These are phyloP conservation scores for Tolmerus cingulatus DNA, from an alignment of 2,888 invertebrate species.

Conservation along the genomic window DNA sequence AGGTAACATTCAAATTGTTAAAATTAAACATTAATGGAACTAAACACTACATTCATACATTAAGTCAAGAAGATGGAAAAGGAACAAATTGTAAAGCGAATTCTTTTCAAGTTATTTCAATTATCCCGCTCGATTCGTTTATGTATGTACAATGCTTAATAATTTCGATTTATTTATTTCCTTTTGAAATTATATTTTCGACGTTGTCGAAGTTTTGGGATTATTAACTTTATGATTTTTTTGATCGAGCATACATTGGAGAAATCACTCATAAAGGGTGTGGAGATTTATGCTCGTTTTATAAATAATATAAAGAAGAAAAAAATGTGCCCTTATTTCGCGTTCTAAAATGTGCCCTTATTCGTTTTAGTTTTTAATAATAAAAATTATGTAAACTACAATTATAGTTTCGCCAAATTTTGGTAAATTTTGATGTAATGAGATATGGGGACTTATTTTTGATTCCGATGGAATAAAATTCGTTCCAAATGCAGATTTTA, in stretches of 20 bases:
- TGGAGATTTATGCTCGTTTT: not conserved
- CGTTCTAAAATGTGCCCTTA: not conserved
- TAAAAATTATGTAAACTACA: not conserved
- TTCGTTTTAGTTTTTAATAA: not conserved
- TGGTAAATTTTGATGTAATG: not conserved
- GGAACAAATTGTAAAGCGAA: not conserved
- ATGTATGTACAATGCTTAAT: not conserved
- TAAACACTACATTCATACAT: not conserved
- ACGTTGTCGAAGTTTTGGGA: not conserved
- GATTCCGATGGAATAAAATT: too few species aligned
- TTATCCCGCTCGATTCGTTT: not conserved
- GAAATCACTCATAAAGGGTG: not conserved
- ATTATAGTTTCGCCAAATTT: too few species aligned
- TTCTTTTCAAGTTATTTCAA: not conserved
- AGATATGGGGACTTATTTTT: not conserved
- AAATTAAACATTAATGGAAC: not conserved
- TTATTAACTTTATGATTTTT: not conserved
- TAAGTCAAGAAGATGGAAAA: not conserved
- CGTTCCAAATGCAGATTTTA: too few species aligned
- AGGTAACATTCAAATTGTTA: not conserved
- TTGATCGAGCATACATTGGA: not conserved
- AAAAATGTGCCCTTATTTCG: not conserved
- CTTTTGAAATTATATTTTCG: not conserved
- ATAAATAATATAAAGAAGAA: not conserved
- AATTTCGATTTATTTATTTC: not conserved